phyloP scores from a whole-genome alignment of 2,797 vertebrate species.

The Gymnoscopelus braueri region DNA sequence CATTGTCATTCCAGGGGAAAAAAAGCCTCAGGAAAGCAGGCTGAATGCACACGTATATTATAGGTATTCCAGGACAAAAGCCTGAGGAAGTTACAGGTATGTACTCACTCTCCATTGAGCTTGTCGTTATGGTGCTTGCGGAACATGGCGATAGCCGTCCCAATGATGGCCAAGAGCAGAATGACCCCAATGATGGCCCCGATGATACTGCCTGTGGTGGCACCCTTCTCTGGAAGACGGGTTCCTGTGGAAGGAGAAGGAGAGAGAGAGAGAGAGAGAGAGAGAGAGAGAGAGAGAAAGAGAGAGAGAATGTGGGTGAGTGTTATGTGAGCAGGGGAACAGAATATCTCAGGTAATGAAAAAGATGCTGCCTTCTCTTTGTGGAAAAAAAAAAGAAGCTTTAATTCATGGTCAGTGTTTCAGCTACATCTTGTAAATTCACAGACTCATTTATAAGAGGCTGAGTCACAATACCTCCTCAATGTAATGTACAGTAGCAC shows the following conservation, averaged over 20 bases:
- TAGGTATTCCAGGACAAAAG: too few relatives aligned
- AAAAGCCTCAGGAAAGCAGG: too few relatives aligned
- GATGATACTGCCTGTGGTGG: constrained; percentile 74
- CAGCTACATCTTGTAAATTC: too few relatives aligned
- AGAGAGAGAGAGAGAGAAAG: constrained; percentile 11
- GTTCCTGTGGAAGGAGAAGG: constrained; percentile 46
- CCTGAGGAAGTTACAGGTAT: too few relatives aligned
- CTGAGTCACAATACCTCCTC: too few relatives aligned
- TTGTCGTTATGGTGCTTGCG: constrained; percentile 61
- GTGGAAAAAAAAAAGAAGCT: too few relatives aligned
- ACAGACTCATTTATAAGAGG: neutral
- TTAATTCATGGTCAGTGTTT: too few relatives aligned
- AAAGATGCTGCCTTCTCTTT: too few relatives aligned
- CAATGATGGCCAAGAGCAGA: constrained; percentile 74
- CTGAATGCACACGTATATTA: too few relatives aligned
- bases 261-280: constrained; percentile 4
- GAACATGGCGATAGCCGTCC: constrained; percentile 69
- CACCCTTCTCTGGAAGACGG: constrained; percentile 53
- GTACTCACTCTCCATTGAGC: constrained; percentile 72
- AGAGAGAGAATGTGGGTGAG: neutral
- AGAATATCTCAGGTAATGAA: too few relatives aligned
- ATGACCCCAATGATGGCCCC: constrained; percentile 78
- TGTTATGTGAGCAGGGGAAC: too few relatives aligned
- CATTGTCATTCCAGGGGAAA: too few relatives aligned
- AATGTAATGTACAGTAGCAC: neutral